Evolutionary conservation across 2,888 invertebrate genomes (phyloP), one percentile per base, ranked within the genome.

Genomic region (Hirtodrosophila alboralis): DNA sequence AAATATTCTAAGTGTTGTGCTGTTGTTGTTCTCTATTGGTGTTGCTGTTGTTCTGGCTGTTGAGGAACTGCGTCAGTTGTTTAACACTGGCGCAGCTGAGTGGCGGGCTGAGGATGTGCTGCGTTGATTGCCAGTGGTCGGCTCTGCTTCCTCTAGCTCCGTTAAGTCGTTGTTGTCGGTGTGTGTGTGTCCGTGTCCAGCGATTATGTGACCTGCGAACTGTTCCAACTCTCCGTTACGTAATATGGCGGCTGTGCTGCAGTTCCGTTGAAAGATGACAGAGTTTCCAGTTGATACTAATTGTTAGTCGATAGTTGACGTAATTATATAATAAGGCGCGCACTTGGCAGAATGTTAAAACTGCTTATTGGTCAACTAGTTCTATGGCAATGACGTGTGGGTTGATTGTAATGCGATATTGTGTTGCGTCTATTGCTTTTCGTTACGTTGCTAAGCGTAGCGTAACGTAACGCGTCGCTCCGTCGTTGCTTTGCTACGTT

Each of bases 71-170:
- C 87, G 86, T 80, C 87, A 83, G 76, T 61, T 65, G 52, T 30
- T 59, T 44, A 18, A 52, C 26, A 41, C 84, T 80, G 84, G 77
- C 84, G 80, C 78, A 84, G 71, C 43, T 84, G 81, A 74, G 77
- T 80, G 84, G 86, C 84, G 80, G 86, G 86, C 81, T 63, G 86
- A 86, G 86, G 86, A 81, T 80, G 80, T 65, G 79, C 79, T 79
- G 72, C 80, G 80, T 86, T 84, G 84, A 80, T 80, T 73, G 73
- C 66, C 76, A 85, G 84, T 86, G 86, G 80, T 80, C 67, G 79
- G 80, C 84, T 79, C 65, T 72, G 44, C 49, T n/a, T n/a, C 56
- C 49, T 33, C 54, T 79, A 80, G 79, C 86, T 86, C 84, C 80
- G 80, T 81, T 81, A 80, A 65, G 80, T 80, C 86, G 86, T 78